Conservation (phyloP, 2,888 invertebrate species). For the Argyra leucocephala region DNA sequence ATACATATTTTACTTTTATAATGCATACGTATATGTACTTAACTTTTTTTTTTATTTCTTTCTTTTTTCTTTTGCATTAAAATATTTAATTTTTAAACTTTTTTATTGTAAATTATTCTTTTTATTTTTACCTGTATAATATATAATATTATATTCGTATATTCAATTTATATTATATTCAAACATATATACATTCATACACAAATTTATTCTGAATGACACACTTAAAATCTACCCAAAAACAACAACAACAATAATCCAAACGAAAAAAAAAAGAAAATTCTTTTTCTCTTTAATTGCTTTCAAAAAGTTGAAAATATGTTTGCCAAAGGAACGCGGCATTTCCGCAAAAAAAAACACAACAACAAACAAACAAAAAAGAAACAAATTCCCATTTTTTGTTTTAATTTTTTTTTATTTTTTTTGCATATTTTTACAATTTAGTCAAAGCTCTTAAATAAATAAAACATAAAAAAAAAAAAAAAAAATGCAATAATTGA, state of each 20-base stretch:
- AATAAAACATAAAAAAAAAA: not conserved
- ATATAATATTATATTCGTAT: not conserved
- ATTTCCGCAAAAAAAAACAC: not conserved
- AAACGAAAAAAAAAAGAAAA: not conserved
- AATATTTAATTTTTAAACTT: slow-evolving; percentile 2
- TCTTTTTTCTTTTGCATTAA: not conserved
- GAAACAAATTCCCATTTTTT: not conserved
- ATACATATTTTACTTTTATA: too few relatives aligned
- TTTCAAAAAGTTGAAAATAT: not conserved
- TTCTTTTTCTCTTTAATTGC: not conserved
- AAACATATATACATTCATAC: not conserved
- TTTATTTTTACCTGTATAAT: not conserved
- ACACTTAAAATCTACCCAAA: not conserved
- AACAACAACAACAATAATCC: not conserved
- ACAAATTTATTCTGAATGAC: not conserved
- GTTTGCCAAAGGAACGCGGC: slow-evolving; percentile 1
- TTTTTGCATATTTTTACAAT: not conserved
- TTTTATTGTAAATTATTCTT: not conserved
- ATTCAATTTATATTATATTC: not conserved
- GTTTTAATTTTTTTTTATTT: not conserved
- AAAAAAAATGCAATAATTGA: not conserved
- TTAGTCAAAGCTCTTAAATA: slow-evolving; percentile 1
- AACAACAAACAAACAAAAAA: not conserved
- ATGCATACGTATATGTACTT: too few relatives aligned
- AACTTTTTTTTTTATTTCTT: too few relatives aligned